Evolutionary conservation across 1,140 invertebrate genomes (phyloP), one percentile per base, ranked within the genome.

Genomic region (Hypothenemus hampei): DNA sequence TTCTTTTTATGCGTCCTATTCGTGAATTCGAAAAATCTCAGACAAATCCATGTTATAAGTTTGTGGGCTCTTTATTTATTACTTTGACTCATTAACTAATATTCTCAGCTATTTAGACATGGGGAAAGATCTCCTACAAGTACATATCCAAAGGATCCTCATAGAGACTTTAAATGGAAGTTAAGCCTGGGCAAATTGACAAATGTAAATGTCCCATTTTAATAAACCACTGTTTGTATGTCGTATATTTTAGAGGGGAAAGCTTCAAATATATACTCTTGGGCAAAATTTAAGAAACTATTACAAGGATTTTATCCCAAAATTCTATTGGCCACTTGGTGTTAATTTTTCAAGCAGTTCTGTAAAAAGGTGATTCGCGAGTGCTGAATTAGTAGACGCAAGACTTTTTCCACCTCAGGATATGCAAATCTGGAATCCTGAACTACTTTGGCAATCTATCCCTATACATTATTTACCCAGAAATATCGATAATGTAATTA

Each of bases 371-470:
- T 91, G 90, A 65, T 72, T 93, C 56, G 91, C 91, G 85, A 95
- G 90, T 69, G 89, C 87, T 0, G 81, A 86, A 65, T 77, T 82
- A 24, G 77, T 93, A 45, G 74, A 94, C 18, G 89, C 91, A 5
- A 90, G 88, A 18, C 73, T 96, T 24, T 95, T 83, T 73, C 86
- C 85, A 18, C 90, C 91, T 0, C 69, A 70, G 18, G 72, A 78
- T 4, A 71, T 79, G 19, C 82, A 89, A 65, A 74, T 81, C 52
- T 92, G 91, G 80, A 79, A 89, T 63, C 68, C 76, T 0, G 72
- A 81, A 35, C 72, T 96, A 35, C 64, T 72, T 0, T 97, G 93
- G 93, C 87, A 90, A 62, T 92, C 93, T 0, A 83, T 96, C 62
- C 88, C 92, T 1, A 81, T 96, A 11, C 86, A 91, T 70, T 83